Percentiles rank a stretch among this genome's conserved stretches.
Evolutionary conservation across 2,113 vertebrate species (phyloP).

Genomic region (Pongo pygmaeus): DNA sequence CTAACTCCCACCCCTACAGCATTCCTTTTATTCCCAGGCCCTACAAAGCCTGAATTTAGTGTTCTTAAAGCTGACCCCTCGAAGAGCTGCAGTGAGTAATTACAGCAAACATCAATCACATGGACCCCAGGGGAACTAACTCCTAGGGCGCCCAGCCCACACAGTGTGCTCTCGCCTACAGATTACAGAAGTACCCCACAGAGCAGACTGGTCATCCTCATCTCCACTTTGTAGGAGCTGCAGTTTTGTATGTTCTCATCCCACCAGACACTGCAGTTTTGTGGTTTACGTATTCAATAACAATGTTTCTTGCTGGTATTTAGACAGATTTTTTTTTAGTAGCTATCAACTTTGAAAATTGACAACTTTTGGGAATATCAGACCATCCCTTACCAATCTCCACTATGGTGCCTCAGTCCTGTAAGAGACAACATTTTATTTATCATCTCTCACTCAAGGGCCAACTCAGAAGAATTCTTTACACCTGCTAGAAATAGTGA

Average conservation of each 20-base stretch:
- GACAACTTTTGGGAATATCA: not conserved
- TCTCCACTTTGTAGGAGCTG: not conserved
- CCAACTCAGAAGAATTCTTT: not conserved
- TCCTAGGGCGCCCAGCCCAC: not conserved
- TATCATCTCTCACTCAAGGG: not conserved
- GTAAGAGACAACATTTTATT: not conserved
- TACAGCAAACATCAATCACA: not conserved
- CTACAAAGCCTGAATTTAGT: not conserved
- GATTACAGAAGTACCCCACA: not conserved
- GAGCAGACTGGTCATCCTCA: no score
- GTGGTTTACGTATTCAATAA: not conserved
- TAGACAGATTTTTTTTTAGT: not conserved
- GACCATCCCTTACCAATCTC: not conserved
- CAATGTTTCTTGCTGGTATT: not conserved
- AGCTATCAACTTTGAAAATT: not conserved
- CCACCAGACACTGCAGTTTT: not conserved
- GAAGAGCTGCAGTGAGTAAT: not conserved
- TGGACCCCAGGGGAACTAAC: not conserved
- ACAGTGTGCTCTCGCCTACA: accelerated
- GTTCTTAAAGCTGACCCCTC: not conserved
- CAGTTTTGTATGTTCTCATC: not conserved
- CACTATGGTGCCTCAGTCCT: not conserved
- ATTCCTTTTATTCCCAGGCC: not conserved
- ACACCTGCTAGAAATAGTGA: not conserved
- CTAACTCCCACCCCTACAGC: not conserved